Conservation (phyloP, 2,797 vertebrate genomes). For the Semotilus atromaculatus region DNA sequence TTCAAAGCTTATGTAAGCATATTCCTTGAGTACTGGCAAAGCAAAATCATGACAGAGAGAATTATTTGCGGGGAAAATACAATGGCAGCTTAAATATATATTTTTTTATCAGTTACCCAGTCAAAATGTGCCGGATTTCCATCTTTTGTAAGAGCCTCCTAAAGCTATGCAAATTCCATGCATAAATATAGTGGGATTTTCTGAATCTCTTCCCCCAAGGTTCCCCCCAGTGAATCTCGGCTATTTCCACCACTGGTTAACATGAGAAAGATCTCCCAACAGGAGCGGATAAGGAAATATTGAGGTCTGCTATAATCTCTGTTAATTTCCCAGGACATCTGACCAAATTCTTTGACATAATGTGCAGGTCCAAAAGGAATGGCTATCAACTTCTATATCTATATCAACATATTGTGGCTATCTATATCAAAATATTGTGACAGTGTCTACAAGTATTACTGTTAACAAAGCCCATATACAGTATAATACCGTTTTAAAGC, state of each 20-base stretch:
- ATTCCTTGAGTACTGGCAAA: not conserved
- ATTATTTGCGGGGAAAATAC: no score
- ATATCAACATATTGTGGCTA: not conserved
- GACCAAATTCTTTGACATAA: not conserved
- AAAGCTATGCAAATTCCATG: not conserved
- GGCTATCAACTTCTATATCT: not conserved
- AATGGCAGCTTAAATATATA: no score
- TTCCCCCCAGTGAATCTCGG: not conserved
- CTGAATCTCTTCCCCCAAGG: not conserved
- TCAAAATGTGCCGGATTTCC: not conserved
- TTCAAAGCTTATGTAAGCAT: not conserved
- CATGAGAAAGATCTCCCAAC: not conserved
- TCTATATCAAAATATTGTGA: not conserved
- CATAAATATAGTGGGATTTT: not conserved
- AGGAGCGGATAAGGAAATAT: not conserved
- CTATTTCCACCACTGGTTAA: not conserved
- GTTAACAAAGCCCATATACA: not conserved
- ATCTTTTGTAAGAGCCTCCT: not conserved
- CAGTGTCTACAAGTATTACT: not conserved
- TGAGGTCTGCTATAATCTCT: not conserved
- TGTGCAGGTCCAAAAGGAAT: not conserved
- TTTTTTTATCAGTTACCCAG: not conserved
- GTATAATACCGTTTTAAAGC: not conserved
- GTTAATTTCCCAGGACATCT: not conserved
- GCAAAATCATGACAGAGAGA: not conserved